These are phyloP conservation scores for Papilio protenor DNA, from an alignment of 2,888 invertebrate species.

Conservation along the genomic window DNA sequence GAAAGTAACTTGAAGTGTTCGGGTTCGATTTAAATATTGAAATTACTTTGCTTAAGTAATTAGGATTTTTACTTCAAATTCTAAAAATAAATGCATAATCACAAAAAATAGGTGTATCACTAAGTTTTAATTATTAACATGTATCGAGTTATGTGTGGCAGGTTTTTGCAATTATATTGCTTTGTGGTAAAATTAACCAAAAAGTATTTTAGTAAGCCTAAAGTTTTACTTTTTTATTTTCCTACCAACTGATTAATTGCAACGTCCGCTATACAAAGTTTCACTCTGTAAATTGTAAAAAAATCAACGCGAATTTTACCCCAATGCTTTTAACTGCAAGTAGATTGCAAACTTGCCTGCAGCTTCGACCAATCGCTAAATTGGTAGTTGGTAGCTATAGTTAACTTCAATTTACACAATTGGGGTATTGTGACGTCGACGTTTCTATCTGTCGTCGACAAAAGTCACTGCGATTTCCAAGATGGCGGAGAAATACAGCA, in stretches of 20 bases:
- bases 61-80: neutral
- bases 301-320: slow-evolving; percentile 10
- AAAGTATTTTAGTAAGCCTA: neutral
- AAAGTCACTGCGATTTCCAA: too few species aligned
- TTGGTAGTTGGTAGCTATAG: neutral
- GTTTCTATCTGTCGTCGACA: too few species aligned
- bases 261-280: neutral
- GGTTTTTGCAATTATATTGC: neutral
- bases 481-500: too few species aligned
- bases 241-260: slow-evolving; percentile 1
- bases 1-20: too few species aligned
- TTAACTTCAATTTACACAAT: neutral
- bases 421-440: neutral
- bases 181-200: neutral
- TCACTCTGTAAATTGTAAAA: slow-evolving; percentile 21
- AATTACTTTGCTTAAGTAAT: neutral
- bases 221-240: neutral
- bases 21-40: neutral
- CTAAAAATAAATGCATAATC: too few species aligned
- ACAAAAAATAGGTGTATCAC: too few species aligned
- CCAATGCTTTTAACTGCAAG: slow-evolving; percentile 28
- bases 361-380: slow-evolving; percentile 4
- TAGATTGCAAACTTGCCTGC: neutral
- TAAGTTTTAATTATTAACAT: too few species aligned
- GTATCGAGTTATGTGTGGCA: too few species aligned